Conservation (phyloP, 2,797 vertebrate species). For the Phoeniculus purpureus region DNA sequence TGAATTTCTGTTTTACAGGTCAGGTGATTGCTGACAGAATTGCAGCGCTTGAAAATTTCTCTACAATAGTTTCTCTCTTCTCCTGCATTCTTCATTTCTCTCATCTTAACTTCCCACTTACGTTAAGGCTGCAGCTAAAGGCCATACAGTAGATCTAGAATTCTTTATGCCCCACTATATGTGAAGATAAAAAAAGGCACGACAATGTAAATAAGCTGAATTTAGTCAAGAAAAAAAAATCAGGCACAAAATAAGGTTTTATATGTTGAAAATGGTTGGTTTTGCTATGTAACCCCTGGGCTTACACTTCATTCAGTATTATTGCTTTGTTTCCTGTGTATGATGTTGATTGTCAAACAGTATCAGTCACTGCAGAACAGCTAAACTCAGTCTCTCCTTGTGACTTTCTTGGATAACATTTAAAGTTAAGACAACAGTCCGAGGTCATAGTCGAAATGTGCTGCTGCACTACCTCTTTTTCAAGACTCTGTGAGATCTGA, state of each 20-base stretch:
- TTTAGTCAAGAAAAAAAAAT: not conserved
- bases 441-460: not conserved
- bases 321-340: not conserved
- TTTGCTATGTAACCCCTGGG: not conserved
- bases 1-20: not conserved
- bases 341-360: not conserved
- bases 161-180: not conserved
- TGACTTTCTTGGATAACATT: not conserved
- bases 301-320: not conserved
- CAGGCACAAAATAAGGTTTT: not conserved
- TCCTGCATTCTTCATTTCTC: not conserved
- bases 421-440: not conserved
- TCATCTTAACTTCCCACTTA: not conserved
- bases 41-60: not conserved
- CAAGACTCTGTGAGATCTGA: not conserved
- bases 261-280: not conserved
- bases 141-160: fast-evolving
- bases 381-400: not conserved
- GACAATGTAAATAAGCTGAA: not conserved
- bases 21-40: not conserved
- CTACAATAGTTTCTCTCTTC: not conserved
- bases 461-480: not conserved
- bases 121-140: not conserved
- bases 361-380: not conserved
- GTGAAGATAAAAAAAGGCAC: not conserved